These are phyloP conservation scores for Falcaria lacertinaria DNA, from an alignment of 2,888 invertebrate genomes.

Conservation along the genomic window DNA sequence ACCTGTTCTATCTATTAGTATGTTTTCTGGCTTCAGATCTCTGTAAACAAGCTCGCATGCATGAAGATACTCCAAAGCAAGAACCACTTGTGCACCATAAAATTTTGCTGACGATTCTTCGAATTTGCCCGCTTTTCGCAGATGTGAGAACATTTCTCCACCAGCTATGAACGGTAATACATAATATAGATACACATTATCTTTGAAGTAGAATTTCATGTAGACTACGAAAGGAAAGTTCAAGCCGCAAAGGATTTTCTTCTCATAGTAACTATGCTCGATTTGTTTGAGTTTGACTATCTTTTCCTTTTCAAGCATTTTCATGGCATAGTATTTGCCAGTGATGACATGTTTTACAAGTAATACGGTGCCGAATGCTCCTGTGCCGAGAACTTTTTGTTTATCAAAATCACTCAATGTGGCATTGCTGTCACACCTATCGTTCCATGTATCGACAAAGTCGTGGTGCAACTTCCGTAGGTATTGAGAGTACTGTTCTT, in stretches of 20 bases:
- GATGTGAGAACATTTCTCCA: constrained; percentile 91
- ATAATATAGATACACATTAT: constrained; percentile 90
- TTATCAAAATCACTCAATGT: constrained; percentile 83
- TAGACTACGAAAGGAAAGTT: constrained; percentile 93
- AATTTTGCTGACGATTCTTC: constrained; percentile 90
- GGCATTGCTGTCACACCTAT: constrained; percentile 39
- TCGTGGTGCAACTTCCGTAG: constrained; percentile 54
- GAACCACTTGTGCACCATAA: constrained; percentile 93
- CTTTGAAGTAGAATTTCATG: constrained; percentile 92
- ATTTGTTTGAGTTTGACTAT: constrained; percentile 93
- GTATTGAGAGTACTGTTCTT: constrained; percentile 56
- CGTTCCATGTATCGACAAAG: constrained; percentile 64
- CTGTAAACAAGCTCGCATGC: constrained; percentile 91
- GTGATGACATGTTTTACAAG: constrained; percentile 80
- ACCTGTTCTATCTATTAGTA: constrained; percentile 88
- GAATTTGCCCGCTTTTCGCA: constrained; percentile 82
- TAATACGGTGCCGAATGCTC: constrained; percentile 94
- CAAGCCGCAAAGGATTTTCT: constrained; percentile 90
- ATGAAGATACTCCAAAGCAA: constrained; percentile 95
- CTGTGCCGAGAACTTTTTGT: constrained; percentile 88
- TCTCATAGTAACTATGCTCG: constrained; percentile 93
- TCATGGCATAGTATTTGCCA: constrained; percentile 89
- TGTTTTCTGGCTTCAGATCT: constrained; percentile 95
- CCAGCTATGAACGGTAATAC: constrained; percentile 90
- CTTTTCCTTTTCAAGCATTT: constrained; percentile 92